Conservation (phyloP, 2,113 vertebrate genomes). For the Parus major region DNA sequence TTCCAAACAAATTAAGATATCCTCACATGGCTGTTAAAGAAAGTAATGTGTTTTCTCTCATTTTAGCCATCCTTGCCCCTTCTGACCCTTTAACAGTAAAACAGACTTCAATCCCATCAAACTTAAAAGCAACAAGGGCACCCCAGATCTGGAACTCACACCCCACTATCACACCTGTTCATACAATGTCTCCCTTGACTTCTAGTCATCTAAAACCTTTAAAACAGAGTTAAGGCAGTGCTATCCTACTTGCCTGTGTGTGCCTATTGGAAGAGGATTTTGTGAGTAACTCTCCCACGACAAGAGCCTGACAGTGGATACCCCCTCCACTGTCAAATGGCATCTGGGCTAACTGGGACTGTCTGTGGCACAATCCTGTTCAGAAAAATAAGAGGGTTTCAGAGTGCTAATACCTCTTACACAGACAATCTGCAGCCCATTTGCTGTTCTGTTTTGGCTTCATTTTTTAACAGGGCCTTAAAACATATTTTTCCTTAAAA, state of each 20-base stretch:
- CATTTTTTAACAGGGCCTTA: conserved; percentile 58
- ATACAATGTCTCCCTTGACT: rapidly evolving
- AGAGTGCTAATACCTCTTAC: not conserved
- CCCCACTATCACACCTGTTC: not conserved
- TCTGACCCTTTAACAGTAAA: not conserved
- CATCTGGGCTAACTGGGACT: not conserved
- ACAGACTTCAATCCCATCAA: not conserved
- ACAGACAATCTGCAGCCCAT: conserved; percentile 34
- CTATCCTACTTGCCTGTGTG: not conserved
- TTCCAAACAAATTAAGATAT: not conserved
- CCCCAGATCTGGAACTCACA: not conserved
- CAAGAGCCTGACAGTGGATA: not conserved
- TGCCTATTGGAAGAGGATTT: not conserved
- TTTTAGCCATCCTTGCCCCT: not conserved
- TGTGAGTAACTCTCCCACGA: not conserved
- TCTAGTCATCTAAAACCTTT: not conserved
- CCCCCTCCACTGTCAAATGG: not conserved
- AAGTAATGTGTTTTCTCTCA: not conserved
- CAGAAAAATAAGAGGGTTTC: not conserved
- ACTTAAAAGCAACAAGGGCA: not conserved
- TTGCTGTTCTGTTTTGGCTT: conserved; percentile 10
- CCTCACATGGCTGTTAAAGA: not conserved
- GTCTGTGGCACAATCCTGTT: not conserved
- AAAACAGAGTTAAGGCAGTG: not conserved
- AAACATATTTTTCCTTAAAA: conserved; percentile 64